phyloP scores from a whole-genome alignment of 2,113 vertebrate genomes.

The Microtus montanus region DNA sequence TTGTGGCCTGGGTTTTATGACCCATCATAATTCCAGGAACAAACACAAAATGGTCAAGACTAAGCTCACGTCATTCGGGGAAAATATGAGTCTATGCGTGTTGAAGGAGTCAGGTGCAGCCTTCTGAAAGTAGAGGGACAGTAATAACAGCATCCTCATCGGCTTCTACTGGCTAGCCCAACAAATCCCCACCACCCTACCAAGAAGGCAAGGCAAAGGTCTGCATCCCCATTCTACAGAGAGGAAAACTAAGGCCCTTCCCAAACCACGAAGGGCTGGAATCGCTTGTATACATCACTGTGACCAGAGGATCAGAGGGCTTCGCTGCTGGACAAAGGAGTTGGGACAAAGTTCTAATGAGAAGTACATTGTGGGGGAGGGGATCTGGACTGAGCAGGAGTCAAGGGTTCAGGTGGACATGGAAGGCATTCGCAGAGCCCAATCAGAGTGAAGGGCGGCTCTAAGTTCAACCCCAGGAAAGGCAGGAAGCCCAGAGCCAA shows the following conservation, averaged over 20 bases:
- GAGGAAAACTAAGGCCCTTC: conserved; percentile 17
- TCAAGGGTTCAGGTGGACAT: neutral
- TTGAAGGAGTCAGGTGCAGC: neutral
- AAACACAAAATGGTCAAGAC: neutral
- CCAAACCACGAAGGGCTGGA: neutral
- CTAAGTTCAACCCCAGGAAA: neutral
- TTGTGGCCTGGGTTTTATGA: conserved; percentile 32
- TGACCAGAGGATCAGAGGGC: neutral
- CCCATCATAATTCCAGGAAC: neutral
- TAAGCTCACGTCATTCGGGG: neutral
- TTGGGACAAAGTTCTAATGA: neutral
- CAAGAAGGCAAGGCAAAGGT: neutral
- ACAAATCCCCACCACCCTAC: neutral
- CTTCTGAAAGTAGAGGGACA: neutral
- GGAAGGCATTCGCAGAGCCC: neutral
- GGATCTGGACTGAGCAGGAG: neutral
- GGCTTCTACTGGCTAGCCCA: neutral
- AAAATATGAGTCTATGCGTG: neutral
- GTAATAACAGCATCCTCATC: neutral
- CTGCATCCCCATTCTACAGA: neutral
- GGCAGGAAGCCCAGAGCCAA: neutral
- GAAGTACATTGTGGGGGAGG: neutral
- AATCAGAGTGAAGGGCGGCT: neutral
- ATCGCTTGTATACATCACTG: neutral
- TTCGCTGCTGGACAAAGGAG: neutral